Conservation (phyloP, 2,888 invertebrate species). For the Calameuta filiformis region DNA sequence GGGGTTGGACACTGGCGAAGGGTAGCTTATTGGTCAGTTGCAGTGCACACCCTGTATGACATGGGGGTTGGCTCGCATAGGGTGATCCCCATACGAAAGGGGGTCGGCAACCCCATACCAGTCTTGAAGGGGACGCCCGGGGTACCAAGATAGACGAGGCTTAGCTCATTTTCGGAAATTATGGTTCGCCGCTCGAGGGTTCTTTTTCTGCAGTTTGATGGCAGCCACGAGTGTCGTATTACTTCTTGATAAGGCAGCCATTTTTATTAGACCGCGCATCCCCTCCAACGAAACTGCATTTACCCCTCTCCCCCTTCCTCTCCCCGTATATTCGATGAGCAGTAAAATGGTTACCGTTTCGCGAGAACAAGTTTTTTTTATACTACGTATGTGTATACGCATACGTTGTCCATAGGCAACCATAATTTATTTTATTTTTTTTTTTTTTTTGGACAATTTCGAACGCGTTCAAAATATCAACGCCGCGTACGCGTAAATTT, state of each 20-base stretch:
- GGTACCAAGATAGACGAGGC: slow-evolving; percentile 33
- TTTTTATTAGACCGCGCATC: background rate
- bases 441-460: too few relatives aligned
- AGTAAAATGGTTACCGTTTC: too few relatives aligned
- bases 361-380: too few relatives aligned
- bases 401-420: too few relatives aligned
- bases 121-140: slow-evolving; percentile 37
- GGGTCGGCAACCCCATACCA: slow-evolving; percentile 46
- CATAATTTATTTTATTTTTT: too few relatives aligned
- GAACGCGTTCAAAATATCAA: too few relatives aligned
- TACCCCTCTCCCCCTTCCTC: too few relatives aligned
- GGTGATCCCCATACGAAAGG: slow-evolving; percentile 36
- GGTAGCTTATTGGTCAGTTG: slow-evolving; percentile 63
- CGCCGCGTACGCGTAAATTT: too few relatives aligned
- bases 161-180: slow-evolving; percentile 49
- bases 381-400: too few relatives aligned
- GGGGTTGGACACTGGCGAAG: slow-evolving; percentile 46
- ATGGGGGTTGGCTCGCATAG: slow-evolving; percentile 35
- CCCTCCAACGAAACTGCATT: too few relatives aligned
- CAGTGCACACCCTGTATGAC: slow-evolving; percentile 49
- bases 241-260: slow-evolving; percentile 17
- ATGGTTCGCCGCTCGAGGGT: slow-evolving; percentile 33
- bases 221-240: slow-evolving; percentile 9
- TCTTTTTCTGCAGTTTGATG: slow-evolving; percentile 14
- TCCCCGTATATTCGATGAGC: too few relatives aligned